A percentile compares a stretch with the other conserved stretches of the same genome.
phyloP scores from a whole-genome alignment of 2,888 invertebrate species.

The Drosophila anceps region DNA sequence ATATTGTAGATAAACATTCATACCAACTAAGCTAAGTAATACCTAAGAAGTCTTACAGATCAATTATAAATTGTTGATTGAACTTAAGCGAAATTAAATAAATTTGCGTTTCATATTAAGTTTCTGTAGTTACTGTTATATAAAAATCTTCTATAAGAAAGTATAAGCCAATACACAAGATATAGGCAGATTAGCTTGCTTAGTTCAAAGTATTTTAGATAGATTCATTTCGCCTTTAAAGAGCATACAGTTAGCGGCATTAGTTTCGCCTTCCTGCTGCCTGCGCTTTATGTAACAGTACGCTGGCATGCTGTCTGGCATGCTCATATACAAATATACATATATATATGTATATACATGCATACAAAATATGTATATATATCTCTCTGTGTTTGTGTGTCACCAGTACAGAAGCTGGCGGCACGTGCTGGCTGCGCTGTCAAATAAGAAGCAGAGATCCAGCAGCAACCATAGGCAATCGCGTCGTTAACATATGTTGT shows the following conservation, averaged over 20 bases:
- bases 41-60: too few relatives aligned
- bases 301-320: conserved; percentile 35
- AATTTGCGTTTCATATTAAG: too few relatives aligned
- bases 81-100: too few relatives aligned
- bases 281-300: conserved; percentile 40
- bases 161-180: too few relatives aligned
- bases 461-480: conserved; percentile 45
- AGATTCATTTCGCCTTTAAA: background rate
- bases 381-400: conserved; percentile 27
- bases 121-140: too few relatives aligned
- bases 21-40: too few relatives aligned
- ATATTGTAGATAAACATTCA: too few relatives aligned
- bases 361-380: background rate
- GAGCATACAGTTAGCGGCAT: conserved; percentile 37
- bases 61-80: too few relatives aligned
- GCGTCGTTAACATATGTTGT: conserved; percentile 76
- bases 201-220: background rate
- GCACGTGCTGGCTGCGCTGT: conserved; percentile 58
- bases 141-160: too few relatives aligned
- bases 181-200: too few relatives aligned
- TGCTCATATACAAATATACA: background rate
- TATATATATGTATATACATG: background rate
- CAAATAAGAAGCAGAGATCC: conserved; percentile 35
- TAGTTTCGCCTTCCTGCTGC: conserved; percentile 19
- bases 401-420: conserved; percentile 40